Evolutionary conservation across 2,888 invertebrate species (phyloP).

Genomic region (Melanchra persicariae): DNA sequence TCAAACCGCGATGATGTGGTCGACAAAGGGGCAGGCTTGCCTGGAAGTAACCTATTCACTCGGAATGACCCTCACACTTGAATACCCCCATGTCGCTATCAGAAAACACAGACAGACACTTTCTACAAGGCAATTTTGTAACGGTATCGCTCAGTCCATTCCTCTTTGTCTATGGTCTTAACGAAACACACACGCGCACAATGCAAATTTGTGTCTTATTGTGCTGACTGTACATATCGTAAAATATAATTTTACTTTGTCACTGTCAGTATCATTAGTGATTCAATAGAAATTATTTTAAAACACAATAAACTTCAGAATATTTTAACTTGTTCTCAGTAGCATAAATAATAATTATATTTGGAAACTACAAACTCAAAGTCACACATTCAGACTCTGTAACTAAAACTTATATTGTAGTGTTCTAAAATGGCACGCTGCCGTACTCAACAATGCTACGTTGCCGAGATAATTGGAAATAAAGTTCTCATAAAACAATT

Average conservation of each 20-base stretch:
- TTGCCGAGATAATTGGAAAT: no score
- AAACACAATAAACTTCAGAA: no score
- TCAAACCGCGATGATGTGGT: no score
- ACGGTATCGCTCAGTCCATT: not conserved
- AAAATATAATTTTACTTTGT: slow-evolving; percentile 27
- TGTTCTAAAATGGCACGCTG: no score
- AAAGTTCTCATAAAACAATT: no score
- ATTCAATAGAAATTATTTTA: slow-evolving; percentile 8
- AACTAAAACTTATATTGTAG: no score
- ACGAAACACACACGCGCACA: not conserved
- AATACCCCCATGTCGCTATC: no score
- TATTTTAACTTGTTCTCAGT: not conserved
- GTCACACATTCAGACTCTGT: not conserved
- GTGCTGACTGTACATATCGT: slow-evolving; percentile 22
- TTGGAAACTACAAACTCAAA: not conserved
- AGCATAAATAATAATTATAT: not conserved
- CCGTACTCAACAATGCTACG: no score
- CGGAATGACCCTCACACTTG: no score
- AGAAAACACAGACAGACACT: not conserved
- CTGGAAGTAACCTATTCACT: no score
- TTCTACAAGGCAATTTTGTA: not conserved
- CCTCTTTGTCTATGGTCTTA: not conserved
- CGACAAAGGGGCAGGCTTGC: no score
- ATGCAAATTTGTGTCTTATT: slow-evolving; percentile 4
- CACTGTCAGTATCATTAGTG: slow-evolving; percentile 27